These are phyloP conservation scores for Arvicola amphibius DNA, from an alignment of 2,797 vertebrate genomes.

Conservation along the genomic window DNA sequence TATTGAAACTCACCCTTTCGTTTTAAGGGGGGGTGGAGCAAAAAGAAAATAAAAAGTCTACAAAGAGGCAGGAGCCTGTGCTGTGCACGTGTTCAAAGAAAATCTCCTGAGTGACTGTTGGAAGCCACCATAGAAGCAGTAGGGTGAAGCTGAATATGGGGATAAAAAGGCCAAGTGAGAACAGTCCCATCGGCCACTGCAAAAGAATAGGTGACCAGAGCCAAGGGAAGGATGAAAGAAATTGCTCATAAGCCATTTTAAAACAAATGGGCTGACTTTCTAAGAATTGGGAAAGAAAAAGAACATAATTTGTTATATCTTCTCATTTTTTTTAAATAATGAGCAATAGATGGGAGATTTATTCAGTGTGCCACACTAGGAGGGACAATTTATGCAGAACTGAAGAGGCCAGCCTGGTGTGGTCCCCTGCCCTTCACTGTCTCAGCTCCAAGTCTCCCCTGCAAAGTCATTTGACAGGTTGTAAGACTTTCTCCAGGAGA, in stretches of 20 bases:
- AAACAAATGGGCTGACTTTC: not conserved
- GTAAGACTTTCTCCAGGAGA: not conserved
- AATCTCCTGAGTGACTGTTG: not conserved
- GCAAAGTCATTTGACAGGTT: not conserved
- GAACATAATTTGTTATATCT: not conserved
- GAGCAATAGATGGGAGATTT: not conserved
- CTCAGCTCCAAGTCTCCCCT: not conserved
- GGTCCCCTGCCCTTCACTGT: too few relatives aligned
- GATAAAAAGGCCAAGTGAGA: not conserved
- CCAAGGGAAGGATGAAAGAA: not conserved
- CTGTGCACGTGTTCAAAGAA: not conserved
- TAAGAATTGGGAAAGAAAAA: slow-evolving; percentile 16
- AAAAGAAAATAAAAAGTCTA: not conserved
- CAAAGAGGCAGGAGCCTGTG: not conserved
- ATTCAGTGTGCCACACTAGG: not conserved
- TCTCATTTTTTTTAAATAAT: not conserved
- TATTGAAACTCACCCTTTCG: not conserved
- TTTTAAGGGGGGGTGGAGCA: not conserved
- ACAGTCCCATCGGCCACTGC: not conserved
- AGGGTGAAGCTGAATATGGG: not conserved
- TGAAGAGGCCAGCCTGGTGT: not conserved
- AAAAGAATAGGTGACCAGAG: not conserved
- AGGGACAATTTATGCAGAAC: not conserved
- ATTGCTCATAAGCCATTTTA: not conserved
- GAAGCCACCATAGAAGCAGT: not conserved